Base-by-base conservation (phyloP, 2,888 invertebrate species). In the Polylopha cassiicola region DNA sequence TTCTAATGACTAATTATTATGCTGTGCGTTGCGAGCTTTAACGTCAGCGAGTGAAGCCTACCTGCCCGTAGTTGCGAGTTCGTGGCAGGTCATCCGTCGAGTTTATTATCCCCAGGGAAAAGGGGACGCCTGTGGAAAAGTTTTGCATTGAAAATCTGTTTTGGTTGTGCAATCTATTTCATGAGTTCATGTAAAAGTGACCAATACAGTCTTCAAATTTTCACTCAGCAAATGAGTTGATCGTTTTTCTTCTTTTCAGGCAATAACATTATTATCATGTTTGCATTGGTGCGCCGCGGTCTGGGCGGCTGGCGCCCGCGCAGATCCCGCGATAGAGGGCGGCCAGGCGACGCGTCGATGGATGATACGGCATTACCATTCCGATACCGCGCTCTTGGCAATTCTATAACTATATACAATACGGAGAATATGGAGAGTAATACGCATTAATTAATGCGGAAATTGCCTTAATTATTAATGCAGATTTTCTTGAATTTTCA, bases 1-100 rank as follows among this genome's bases (percentile, higher is more conserved):
- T 84, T 82, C 85, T 85, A 85, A 85, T 85, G 85, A 85, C 85
- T 85, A 85, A 85, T 84, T 85, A 85, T 85, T 85, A 85, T 85
- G 84, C 84, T 81, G 80, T 84, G 81, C 82, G 81, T 81, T 82
- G 67, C 76, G 67, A 81, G 81, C 79, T 78, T 81, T 73, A 78
- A 71, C 78, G 74, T 79, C 76, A 74, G 75, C 58, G 22, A 64
- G 53, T 55, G 53, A 57, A 53, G 64, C 67, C 70, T 72, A 73
- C 71, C 66, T 68, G 69, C 67, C 63, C 61, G 59, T 65, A 65
- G 64, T 65, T 57, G 61, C 59, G 57, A 58, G 64, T 70, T 61
- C 61, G 67, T 60, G 65, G 68, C 65, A 65, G 66, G 69, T 67
- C 67, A 66, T 64, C 63, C 61, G 63, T 71, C 61, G 69, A 61